phyloP scores from a whole-genome alignment of 2,888 invertebrate species.

The Drosophila lacicola region DNA sequence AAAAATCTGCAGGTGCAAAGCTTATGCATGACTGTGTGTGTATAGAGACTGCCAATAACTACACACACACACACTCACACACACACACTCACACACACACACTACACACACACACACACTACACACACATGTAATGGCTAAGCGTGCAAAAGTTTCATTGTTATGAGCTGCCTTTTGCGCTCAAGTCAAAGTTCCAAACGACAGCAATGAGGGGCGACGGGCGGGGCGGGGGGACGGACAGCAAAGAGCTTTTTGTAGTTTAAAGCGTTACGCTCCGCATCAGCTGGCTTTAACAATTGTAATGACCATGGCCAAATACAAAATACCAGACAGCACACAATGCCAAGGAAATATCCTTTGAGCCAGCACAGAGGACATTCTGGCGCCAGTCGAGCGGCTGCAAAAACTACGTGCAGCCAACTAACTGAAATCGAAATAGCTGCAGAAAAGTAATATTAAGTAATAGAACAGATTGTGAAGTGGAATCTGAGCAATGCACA shows the following conservation, averaged over 20 bases:
- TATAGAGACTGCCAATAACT: slow-evolving; percentile 20
- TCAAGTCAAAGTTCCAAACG: slow-evolving; percentile 57
- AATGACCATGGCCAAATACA: slow-evolving; percentile 19
- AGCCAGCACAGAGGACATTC: slow-evolving; percentile 32
- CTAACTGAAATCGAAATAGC: not conserved
- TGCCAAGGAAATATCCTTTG: slow-evolving; percentile 42
- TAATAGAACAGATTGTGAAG: no score
- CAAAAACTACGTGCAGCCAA: slow-evolving; percentile 1
- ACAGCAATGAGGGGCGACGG: slow-evolving; percentile 14
- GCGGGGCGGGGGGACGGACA: not conserved
- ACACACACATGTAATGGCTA: slow-evolving; percentile 29
- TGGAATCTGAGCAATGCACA: no score
- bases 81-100: slow-evolving; percentile 5
- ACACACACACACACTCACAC: slow-evolving; percentile 6
- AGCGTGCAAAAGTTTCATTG: slow-evolving; percentile 68
- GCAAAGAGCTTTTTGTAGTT: slow-evolving; percentile 58
- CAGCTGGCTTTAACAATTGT: slow-evolving; percentile 40
- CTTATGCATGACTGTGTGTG: slow-evolving; percentile 1
- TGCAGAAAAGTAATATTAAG: not conserved
- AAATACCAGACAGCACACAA: slow-evolving; percentile 11
- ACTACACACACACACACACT: slow-evolving; percentile 1
- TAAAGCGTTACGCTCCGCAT: slow-evolving; percentile 58
- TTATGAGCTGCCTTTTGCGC: slow-evolving; percentile 57
- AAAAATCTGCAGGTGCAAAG: slow-evolving; percentile 62
- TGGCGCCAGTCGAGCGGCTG: slow-evolving; percentile 28